These are phyloP conservation scores for Prorops nasuta DNA, from an alignment of 1,140 invertebrate species.

Conservation along the genomic window DNA sequence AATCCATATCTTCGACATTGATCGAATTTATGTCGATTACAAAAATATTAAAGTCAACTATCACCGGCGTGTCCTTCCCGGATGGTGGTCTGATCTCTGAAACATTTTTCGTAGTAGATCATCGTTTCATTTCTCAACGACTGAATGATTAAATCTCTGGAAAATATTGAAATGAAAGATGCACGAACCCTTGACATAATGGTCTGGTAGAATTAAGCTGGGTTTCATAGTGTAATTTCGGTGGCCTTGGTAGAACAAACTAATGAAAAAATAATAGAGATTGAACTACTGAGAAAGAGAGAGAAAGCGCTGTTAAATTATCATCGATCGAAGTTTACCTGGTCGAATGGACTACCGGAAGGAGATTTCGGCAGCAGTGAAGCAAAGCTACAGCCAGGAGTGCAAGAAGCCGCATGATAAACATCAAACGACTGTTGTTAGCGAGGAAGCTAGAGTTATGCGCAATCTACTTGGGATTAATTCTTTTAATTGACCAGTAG, in stretches of 20 bases:
- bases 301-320: too few relatives aligned
- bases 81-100: conserved; percentile 72
- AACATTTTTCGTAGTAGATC: too few relatives aligned
- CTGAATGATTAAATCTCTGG: not conserved
- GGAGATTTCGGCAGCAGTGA: conserved; percentile 22
- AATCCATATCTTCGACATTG: conserved; percentile 84
- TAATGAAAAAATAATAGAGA: too few relatives aligned
- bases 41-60: conserved; percentile 75
- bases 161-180: conserved; percentile 7
- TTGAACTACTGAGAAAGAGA: too few relatives aligned
- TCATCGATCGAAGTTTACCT: conserved; percentile 20
- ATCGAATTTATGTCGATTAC: conserved; percentile 83
- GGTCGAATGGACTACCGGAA: conserved; percentile 16
- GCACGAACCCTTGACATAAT: conserved; percentile 69
- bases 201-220: conserved; percentile 65
- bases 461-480: conserved; percentile 30
- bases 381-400: conserved; percentile 24
- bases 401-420: not conserved
- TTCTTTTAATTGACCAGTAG: conserved; percentile 7
- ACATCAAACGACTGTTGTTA: not conserved
- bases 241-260: conserved; percentile 54
- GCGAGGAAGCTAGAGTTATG: conserved; percentile 29
- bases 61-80: conserved; percentile 65
- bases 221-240: conserved; percentile 65
- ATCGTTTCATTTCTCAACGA: too few relatives aligned